These are phyloP conservation scores for Poliocrania exsul DNA, from an alignment of 2,797 vertebrate species.

Conservation along the genomic window DNA sequence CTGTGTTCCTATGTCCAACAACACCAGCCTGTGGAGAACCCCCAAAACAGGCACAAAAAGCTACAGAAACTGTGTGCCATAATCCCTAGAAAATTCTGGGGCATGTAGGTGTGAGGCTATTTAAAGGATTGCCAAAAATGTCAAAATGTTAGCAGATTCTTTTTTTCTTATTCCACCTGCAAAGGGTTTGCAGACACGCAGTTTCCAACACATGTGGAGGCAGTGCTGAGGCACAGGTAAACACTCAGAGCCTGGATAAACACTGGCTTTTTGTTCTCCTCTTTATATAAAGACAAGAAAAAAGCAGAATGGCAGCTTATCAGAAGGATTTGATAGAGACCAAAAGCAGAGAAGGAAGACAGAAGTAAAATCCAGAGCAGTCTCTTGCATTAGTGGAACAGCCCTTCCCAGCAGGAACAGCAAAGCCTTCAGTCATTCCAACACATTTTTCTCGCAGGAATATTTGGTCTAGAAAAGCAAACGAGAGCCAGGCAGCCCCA, in stretches of 20 bases:
- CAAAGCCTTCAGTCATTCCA: not conserved
- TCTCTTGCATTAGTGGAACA: not conserved
- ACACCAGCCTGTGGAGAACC: not conserved
- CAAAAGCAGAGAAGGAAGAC: not conserved
- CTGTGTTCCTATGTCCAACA: not conserved
- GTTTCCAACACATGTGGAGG: not conserved
- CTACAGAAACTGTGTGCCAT: not conserved
- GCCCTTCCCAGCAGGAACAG: not conserved
- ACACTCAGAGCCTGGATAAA: not conserved
- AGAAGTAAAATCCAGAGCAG: not conserved
- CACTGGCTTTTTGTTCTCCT: not conserved
- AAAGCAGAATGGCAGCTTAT: not conserved
- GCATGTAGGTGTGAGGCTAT: slow-evolving; percentile 29
- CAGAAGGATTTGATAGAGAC: not conserved
- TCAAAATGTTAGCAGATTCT: not conserved
- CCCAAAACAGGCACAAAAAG: not conserved
- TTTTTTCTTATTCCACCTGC: not conserved
- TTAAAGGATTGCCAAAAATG: slow-evolving; percentile 27
- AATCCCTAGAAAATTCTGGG: slow-evolving; percentile 29
- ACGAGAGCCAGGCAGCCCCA: not conserved
- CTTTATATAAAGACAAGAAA: not conserved
- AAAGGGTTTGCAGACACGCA: not conserved
- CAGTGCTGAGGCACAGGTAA: not conserved
- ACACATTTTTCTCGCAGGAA: not conserved
- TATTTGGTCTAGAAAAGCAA: not conserved